Evolutionary conservation across 1,140 invertebrate species (phyloP), one percentile per base, ranked within the genome.

Genomic region (Drosophila santomea): DNA sequence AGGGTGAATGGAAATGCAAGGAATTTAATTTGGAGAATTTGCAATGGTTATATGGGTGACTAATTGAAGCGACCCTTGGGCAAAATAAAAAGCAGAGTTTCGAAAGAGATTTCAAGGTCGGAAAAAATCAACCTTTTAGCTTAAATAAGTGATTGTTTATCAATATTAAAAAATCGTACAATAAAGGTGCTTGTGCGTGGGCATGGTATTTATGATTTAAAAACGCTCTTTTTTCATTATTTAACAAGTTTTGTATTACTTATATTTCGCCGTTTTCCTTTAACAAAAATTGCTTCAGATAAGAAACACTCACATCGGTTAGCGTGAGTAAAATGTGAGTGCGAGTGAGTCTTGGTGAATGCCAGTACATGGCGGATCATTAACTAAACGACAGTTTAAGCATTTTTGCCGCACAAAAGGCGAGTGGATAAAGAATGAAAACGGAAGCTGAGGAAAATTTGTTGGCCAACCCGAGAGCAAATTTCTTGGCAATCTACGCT

Each of bases 351-450:
- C 58, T 58, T 25, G 64, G 69, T 20, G 41, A 57, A 38, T 78
- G 60, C 44, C 61, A 80, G 77, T 85, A 76, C 72, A 85, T 80
- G 77, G 55, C 55, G 83, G 81, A 85, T 85, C 80, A 84, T 84
- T 84, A 84, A 85, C 81, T 84, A 84, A 84, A 84, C 73, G 81
- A 85, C 77, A 84, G 81, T 84, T 80, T 80, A 85, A 84, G 80
- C 81, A 47, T 80, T 62, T 59, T 7, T 69, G 54, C 58, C 25
- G 5, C 44, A 62, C 45, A 55, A 63, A 57, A 55, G 23, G 43
- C 25, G 35, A 56, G 14, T 23, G 48, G 35, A 56, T 67, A 45
- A 52, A 39, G 48, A 68, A 62, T 43, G 43, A 2, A 39, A 66
- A 66, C 58, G 67, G 71, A 62, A 68, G 45, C 20, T 35, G 25